Base-by-base conservation (phyloP, 2,888 invertebrate species). In the Eupithecia exiguata region DNA sequence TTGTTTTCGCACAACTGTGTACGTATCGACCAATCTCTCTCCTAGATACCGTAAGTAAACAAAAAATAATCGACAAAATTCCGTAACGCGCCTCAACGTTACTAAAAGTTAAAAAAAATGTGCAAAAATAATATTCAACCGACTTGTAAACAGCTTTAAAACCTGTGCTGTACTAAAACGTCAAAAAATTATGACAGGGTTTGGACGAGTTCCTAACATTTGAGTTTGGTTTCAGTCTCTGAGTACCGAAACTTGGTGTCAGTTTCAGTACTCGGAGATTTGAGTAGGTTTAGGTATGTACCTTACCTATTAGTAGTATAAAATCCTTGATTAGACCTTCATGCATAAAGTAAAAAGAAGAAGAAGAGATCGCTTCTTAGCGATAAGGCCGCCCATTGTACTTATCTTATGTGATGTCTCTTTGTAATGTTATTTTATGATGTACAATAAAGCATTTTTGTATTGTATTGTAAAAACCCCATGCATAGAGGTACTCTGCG, bases 1-100 rank as follows among this genome's bases (percentile, higher is more conserved):
- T 58, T 70, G 12, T 68, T 58, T 40, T 70, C 61, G 49, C 30
- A 38, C 40, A 0, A n/a, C n/a, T 53, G 25, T 14, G n/a, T 63
- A 18, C 40, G 18, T 88, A 93, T 93, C 84, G 93, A 93, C 83
- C 84, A 87, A 91, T 82, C 91, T 79, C 84, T 86, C 78, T 74
- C 92, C 76, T 89, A 82, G 92, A 85, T 83, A 92, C 91, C 30
- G 53, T n/a, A 69, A 49, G 66, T 74, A 78, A 74, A 76, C 69
- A 75, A 73, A 74, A 74, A 71, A 14, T 25, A 58, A 10, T 53
- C 58, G 12, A 25, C 12, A 58, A 25, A 58, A 25, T 58, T 58
- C 25, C 58, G 58, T 58, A 25, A 25, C 21, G 58, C 58, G 25
- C 12, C 25, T 58, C 25, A 25, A 58, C 21, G 58, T 14, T 5